A percentile compares a stretch with the other conserved stretches of the same genome.
These are phyloP conservation scores for Drosophila triauraria DNA, from an alignment of 1,140 invertebrate genomes.

Conservation along the genomic window DNA sequence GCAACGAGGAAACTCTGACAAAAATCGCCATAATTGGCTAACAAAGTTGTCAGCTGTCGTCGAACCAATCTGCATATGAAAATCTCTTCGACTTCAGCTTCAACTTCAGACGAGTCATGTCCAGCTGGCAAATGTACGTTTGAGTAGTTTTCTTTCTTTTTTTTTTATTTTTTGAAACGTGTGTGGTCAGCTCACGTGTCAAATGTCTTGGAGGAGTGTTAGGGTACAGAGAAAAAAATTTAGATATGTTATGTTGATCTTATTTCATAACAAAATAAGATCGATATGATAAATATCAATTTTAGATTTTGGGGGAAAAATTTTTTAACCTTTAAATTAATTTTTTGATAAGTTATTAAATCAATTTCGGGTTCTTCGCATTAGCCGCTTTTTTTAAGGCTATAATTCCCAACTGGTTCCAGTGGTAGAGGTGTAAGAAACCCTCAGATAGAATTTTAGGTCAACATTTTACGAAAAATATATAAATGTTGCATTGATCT, in stretches of 20 bases:
- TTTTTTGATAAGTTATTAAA: no score
- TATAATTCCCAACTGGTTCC: neutral
- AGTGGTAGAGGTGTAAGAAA: neutral
- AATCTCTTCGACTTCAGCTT: constrained; percentile 4
- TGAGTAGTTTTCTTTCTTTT: neutral
- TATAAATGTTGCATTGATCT: neutral
- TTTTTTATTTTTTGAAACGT: constrained; percentile 16
- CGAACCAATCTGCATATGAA: constrained; percentile 66
- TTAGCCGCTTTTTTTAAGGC: no score
- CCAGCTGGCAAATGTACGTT: constrained; percentile 45
- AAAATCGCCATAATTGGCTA: constrained; percentile 59
- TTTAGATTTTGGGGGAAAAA: no score
- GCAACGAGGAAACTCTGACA: constrained; percentile 16
- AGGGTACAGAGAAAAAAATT: neutral
- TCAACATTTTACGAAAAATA: no score
- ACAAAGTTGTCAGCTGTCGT: constrained; percentile 57
- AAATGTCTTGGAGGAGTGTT: constrained; percentile 33
- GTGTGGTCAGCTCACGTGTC: constrained; percentile 72
- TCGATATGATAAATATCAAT: no score
- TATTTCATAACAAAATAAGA: no score
- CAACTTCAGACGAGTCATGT: constrained; percentile 64
- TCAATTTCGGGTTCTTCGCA: no score
- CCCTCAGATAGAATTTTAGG: no score
- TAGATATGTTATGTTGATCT: no score
- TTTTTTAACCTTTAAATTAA: no score